Evolutionary conservation across 1,140 invertebrate genomes (phyloP).

Genomic region (Temnothorax longispinosus): DNA sequence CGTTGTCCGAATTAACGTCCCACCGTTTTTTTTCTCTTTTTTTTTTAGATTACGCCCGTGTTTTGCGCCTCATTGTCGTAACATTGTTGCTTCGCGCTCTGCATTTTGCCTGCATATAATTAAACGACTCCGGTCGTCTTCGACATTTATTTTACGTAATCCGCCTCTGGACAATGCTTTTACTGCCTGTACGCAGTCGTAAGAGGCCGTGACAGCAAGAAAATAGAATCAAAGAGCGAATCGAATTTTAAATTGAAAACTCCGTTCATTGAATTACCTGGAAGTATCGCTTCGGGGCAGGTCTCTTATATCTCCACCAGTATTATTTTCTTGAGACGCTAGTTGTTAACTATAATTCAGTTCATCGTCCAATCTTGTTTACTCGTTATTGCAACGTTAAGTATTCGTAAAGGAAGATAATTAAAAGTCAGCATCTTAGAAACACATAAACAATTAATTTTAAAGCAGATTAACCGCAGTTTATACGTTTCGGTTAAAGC

Average conservation of each 20-base stretch:
- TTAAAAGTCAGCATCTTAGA: conserved; percentile 4
- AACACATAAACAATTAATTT: background rate
- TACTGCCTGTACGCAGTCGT: background rate
- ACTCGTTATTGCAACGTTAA: conserved; percentile 16
- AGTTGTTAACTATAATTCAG: conserved; percentile 41
- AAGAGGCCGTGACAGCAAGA: background rate
- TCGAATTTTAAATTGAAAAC: conserved; percentile 51
- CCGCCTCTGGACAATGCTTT: background rate
- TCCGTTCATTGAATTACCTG: conserved; percentile 29
- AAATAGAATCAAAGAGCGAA: conserved; percentile 30
- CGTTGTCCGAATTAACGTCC: conserved; percentile 43
- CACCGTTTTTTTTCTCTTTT: background rate
- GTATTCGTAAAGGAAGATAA: conserved; percentile 3
- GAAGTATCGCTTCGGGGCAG: conserved; percentile 27
- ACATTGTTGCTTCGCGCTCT: background rate
- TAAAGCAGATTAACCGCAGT: too few relatives aligned
- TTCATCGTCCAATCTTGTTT: conserved; percentile 11
- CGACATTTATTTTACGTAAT: conserved; percentile 13
- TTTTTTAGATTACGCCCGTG: conserved; percentile 18
- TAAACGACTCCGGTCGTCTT: background rate
- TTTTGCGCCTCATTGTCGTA: conserved; percentile 47
- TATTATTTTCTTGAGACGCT: conserved; percentile 34
- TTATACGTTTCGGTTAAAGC: too few relatives aligned
- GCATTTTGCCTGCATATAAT: background rate
- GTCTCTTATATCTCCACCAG: conserved; percentile 22